Percentiles rank a stretch among this genome's conserved stretches.
These are phyloP conservation scores for Conistra vaccinii DNA, from an alignment of 2,888 invertebrate genomes.

Conservation along the genomic window DNA sequence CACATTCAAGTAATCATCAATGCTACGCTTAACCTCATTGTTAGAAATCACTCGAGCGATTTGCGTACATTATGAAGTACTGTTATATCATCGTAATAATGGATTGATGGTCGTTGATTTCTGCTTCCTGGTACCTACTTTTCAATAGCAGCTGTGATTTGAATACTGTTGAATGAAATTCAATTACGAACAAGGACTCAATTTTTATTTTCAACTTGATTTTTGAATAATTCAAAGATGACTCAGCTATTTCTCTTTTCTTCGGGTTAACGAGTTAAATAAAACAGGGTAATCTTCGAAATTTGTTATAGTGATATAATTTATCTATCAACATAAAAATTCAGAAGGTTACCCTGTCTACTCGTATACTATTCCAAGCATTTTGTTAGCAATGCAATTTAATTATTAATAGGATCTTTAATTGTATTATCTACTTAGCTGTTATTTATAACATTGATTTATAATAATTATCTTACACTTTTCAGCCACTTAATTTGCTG, in stretches of 20 bases:
- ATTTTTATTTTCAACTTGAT: not conserved
- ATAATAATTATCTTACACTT: not conserved
- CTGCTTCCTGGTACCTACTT: slow-evolving; percentile 27
- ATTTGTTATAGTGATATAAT: not conserved
- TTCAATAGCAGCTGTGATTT: slow-evolving; percentile 17
- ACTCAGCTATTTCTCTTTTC: not conserved
- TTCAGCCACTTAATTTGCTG: not conserved
- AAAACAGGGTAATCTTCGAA: not conserved
- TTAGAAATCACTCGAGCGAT: slow-evolving; percentile 43
- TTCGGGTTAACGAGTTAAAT: not conserved
- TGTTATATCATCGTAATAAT: slow-evolving; percentile 14
- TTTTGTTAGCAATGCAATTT: not conserved
- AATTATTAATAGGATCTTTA: not conserved
- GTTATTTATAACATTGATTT: not conserved
- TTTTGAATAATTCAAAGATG: not conserved
- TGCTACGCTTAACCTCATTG: slow-evolving; percentile 37
- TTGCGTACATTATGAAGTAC: slow-evolving; percentile 29
- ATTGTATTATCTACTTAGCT: not conserved
- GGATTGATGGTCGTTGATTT: slow-evolving; percentile 12
- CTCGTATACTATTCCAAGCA: not conserved
- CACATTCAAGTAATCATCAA: slow-evolving; percentile 41
- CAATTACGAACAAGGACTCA: not conserved
- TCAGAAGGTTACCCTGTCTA: not conserved
- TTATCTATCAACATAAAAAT: not conserved
- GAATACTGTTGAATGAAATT: not conserved